phyloP scores from a whole-genome alignment of 2,113 vertebrate species.

The Nesoenas mayeri region DNA sequence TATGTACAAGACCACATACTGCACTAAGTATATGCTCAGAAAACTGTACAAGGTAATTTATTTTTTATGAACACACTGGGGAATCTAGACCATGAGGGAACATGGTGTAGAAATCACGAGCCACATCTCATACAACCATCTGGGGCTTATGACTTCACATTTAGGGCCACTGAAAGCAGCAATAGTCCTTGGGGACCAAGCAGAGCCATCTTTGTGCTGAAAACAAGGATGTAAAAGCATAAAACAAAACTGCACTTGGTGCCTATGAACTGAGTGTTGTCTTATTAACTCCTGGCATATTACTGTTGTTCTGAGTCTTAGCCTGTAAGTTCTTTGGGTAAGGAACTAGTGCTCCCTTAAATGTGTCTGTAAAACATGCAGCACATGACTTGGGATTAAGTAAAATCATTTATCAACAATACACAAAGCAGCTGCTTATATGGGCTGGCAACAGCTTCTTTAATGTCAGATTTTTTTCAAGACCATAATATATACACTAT shows the following conservation, averaged over 20 bases:
- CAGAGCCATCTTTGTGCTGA: neutral
- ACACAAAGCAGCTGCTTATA: neutral
- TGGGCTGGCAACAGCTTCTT: neutral
- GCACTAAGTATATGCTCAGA: neutral
- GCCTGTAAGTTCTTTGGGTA: neutral
- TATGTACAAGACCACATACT: neutral
- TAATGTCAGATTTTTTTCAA: neutral
- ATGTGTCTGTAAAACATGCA: neutral
- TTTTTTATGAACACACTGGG: neutral
- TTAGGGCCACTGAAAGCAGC: neutral
- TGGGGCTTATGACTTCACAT: neutral
- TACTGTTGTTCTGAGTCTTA: neutral
- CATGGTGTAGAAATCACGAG: neutral
- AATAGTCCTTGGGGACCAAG: neutral
- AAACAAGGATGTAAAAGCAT: neutral
- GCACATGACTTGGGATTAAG: neutral
- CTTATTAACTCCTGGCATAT: neutral
- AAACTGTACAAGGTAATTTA: neutral
- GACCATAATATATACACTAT: neutral
- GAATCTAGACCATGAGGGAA: neutral
- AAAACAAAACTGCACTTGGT: neutral
- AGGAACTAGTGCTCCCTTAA: neutral
- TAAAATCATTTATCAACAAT: neutral
- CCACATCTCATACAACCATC: neutral
- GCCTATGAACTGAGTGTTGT: neutral